These are phyloP conservation scores for Linnaemya vulpina DNA, from an alignment of 2,888 invertebrate genomes.

Conservation along the genomic window DNA sequence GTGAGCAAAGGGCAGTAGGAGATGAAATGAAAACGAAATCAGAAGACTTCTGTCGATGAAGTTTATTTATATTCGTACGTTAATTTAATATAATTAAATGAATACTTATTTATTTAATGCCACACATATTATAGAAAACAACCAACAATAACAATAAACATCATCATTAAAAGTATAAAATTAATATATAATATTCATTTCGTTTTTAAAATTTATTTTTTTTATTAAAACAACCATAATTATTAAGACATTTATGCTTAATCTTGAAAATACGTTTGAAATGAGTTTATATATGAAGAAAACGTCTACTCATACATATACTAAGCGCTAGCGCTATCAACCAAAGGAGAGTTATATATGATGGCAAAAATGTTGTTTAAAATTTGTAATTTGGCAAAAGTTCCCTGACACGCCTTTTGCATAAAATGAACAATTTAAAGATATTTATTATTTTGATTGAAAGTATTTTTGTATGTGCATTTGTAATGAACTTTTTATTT, in stretches of 20 bases:
- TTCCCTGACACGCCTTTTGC: conserved; percentile 17
- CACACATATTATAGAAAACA: conserved; percentile 67
- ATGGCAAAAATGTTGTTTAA: background rate
- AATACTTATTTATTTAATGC: conserved; percentile 62
- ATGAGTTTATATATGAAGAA: background rate
- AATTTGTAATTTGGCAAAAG: conserved; percentile 10
- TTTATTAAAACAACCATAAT: conserved; percentile 34
- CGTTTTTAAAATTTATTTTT: conserved; percentile 40
- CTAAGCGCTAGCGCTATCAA: background rate
- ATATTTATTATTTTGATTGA: background rate
- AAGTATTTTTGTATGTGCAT: background rate
- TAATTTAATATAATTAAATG: conserved; percentile 35
- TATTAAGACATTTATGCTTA: conserved; percentile 42
- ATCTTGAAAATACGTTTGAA: conserved; percentile 6
- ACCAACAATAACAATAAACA: conserved; percentile 72
- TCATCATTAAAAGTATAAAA: conserved; percentile 72
- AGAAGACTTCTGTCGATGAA: conserved; percentile 33
- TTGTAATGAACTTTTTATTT: background rate
- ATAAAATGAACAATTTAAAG: background rate
- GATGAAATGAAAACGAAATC: conserved; percentile 48
- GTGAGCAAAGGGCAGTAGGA: background rate
- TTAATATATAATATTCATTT: conserved; percentile 66
- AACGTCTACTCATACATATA: background rate
- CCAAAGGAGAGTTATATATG: background rate
- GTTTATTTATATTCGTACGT: conserved; percentile 29